phyloP scores from a whole-genome alignment of 2,113 vertebrate genomes.

The Mobula hypostoma region DNA sequence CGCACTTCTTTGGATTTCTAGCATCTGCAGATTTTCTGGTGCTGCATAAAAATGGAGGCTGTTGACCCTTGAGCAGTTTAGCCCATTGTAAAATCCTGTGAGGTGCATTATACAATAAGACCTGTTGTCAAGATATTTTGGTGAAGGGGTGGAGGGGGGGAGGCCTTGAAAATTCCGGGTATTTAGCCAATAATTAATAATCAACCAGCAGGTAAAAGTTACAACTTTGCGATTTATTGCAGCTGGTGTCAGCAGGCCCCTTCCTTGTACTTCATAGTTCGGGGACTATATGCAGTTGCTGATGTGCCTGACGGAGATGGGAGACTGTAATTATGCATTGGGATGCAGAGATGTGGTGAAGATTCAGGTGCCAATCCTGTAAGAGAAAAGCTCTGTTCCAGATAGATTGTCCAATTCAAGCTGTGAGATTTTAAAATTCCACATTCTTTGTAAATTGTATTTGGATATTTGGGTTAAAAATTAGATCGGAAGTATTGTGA shows the following conservation, averaged over 20 bases:
- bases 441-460: neutral
- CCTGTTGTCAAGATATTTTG: neutral
- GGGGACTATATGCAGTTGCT: neutral
- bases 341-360: neutral
- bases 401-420: neutral
- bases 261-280: neutral
- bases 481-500: neutral
- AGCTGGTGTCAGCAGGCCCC: neutral
- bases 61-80: neutral
- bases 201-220: neutral
- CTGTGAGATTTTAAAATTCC: neutral
- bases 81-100: neutral
- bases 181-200: neutral
- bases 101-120: neutral
- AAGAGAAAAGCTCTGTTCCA: neutral
- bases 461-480: neutral
- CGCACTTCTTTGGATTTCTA: too few species aligned
- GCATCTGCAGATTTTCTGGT: too few species aligned
- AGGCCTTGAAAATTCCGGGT: neutral
- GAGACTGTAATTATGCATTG: neutral
- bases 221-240: neutral
- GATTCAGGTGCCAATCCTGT: neutral
- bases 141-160: neutral
- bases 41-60: neutral
- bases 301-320: neutral